Percentiles rank a stretch among this genome's conserved stretches.
Conservation (phyloP, 1,140 invertebrate species). For the Drosophila simulans region DNA sequence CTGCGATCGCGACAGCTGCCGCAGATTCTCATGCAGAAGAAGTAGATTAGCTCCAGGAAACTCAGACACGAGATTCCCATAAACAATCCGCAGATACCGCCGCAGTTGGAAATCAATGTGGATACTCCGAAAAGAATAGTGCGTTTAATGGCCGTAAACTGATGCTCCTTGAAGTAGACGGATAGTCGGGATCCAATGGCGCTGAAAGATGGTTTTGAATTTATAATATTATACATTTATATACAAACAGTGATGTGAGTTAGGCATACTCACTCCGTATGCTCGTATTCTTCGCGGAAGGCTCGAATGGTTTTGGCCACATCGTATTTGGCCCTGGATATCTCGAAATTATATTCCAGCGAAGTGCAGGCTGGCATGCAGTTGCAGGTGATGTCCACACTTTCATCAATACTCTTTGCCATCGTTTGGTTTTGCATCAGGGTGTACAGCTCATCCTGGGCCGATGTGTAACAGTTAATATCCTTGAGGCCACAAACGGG, state of each 20-base stretch:
- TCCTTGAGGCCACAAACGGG: slow-evolving; percentile 61
- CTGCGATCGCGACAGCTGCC: slow-evolving; percentile 66
- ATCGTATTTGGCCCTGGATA: slow-evolving; percentile 86
- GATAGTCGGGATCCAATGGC: slow-evolving; percentile 83
- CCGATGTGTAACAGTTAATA: slow-evolving; percentile 73
- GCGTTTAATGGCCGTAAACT: slow-evolving; percentile 87
- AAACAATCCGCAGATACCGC: slow-evolving; percentile 88
- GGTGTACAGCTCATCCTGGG: slow-evolving; percentile 73
- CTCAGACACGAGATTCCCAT: slow-evolving; percentile 87
- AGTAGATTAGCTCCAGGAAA: slow-evolving; percentile 86
- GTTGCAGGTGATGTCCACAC: slow-evolving; percentile 84
- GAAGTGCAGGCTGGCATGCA: slow-evolving; percentile 89
- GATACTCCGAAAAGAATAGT: slow-evolving; percentile 88
- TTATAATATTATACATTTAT: not conserved
- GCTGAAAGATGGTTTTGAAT: slow-evolving; percentile 24
- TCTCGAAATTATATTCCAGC: slow-evolving; percentile 88
- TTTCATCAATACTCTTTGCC: slow-evolving; percentile 48
- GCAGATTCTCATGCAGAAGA: slow-evolving; percentile 80
- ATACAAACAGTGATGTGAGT: too few species aligned
- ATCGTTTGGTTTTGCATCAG: slow-evolving; percentile 70
- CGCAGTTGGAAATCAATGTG: slow-evolving; percentile 88
- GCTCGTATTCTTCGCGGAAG: slow-evolving; percentile 66
- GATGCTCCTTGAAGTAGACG: slow-evolving; percentile 87
- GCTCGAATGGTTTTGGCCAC: slow-evolving; percentile 63
- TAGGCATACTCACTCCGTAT: slow-evolving; percentile 56